These are phyloP conservation scores for Danio jaintianensis DNA, from an alignment of 2,797 vertebrate genomes.

Conservation along the genomic window DNA sequence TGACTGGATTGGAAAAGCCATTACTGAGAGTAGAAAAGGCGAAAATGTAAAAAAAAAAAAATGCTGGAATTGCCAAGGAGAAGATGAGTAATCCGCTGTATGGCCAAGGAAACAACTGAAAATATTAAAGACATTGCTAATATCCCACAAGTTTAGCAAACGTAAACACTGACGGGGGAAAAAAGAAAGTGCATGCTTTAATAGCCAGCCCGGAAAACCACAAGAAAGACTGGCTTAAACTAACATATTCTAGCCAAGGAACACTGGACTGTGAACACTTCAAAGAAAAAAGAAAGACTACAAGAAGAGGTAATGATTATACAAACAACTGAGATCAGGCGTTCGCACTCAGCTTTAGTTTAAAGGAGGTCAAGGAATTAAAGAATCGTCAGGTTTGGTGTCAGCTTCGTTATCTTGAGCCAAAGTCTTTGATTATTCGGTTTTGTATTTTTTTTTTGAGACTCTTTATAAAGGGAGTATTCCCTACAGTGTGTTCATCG, in stretches of 20 bases:
- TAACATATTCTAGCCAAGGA: slow-evolving; percentile 49
- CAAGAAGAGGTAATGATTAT: slow-evolving; percentile 44
- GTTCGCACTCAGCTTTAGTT: slow-evolving; percentile 24
- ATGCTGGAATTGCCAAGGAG: slow-evolving; percentile 49
- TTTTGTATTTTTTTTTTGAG: slow-evolving; percentile 12
- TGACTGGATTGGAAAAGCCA: slow-evolving; percentile 62
- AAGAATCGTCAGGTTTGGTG: slow-evolving; percentile 14
- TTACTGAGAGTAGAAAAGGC: slow-evolving; percentile 52
- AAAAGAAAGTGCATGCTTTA: slow-evolving; percentile 35
- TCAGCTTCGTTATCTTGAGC: slow-evolving; percentile 21
- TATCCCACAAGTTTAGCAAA: slow-evolving; percentile 53
- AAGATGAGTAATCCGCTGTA: slow-evolving; percentile 54
- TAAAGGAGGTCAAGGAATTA: slow-evolving; percentile 12
- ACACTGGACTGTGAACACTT: slow-evolving; percentile 39
- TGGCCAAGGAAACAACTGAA: slow-evolving; percentile 45
- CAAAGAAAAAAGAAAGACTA: slow-evolving; percentile 45
- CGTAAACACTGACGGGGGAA: slow-evolving; percentile 33
- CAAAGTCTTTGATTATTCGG: slow-evolving; percentile 46
- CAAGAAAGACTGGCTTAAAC: slow-evolving; percentile 55
- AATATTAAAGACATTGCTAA: slow-evolving; percentile 50
- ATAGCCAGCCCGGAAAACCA: slow-evolving; percentile 49
- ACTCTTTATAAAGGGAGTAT: slow-evolving; percentile 40
- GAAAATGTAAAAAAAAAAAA: slow-evolving; percentile 16
- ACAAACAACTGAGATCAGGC: slow-evolving; percentile 39
- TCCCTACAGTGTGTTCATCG: slow-evolving; percentile 55